A percentile compares a stretch with the other conserved stretches of the same genome.
Evolutionary conservation across 2,113 vertebrate species (phyloP).

Genomic region (Malurus melanocephalus): DNA sequence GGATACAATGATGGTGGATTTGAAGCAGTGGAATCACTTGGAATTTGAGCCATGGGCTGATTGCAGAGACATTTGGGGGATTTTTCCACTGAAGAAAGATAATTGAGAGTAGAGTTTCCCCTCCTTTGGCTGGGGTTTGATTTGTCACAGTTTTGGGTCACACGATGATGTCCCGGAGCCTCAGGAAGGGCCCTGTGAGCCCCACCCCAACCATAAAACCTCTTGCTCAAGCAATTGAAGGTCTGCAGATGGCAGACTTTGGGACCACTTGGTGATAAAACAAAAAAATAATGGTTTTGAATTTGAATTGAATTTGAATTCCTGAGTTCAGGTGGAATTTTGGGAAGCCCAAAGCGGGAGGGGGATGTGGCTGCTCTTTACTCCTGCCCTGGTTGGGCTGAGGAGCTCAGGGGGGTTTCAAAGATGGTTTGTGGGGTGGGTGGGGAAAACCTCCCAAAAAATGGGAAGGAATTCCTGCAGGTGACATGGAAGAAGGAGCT

Average conservation of each 20-base stretch:
- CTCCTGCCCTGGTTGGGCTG: not conserved
- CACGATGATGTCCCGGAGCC: accelerated
- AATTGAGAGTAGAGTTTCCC: not conserved
- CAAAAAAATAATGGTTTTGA: not conserved
- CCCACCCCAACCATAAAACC: not conserved
- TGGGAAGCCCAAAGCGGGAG: not conserved
- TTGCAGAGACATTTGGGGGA: no score
- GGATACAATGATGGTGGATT: accelerated
- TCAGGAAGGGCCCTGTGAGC: not conserved
- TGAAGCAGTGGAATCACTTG: not conserved
- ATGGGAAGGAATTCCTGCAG: not conserved
- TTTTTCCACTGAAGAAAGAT: not conserved
- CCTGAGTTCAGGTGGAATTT: accelerated
- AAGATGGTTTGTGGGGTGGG: accelerated
- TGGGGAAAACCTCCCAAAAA: not conserved
- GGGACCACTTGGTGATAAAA: not conserved
- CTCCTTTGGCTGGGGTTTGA: accelerated
- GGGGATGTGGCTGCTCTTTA: not conserved
- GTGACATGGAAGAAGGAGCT: accelerated
- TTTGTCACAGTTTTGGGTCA: not conserved
- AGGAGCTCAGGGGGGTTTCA: accelerated
- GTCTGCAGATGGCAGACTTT: not conserved
- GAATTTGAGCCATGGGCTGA: no score
- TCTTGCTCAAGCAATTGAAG: accelerated
- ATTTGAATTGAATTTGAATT: not conserved